A percentile compares a stretch with the other conserved stretches of the same genome.
Conservation (phyloP, 2,888 invertebrate species). For the Drosophila birchii region DNA sequence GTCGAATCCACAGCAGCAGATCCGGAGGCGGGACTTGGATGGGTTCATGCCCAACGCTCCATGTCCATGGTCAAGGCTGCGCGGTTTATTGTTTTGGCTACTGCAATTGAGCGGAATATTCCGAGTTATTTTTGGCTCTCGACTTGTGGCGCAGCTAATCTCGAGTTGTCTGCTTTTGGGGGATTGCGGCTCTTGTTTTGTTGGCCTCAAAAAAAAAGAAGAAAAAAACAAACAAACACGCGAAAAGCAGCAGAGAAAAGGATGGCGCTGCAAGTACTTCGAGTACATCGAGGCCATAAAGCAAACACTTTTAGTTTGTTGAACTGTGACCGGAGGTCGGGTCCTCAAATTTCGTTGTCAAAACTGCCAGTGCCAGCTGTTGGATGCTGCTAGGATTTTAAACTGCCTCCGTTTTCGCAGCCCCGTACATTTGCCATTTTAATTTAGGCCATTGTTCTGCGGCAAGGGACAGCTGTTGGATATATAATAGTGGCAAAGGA, state of each 20-base stretch:
- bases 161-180: conserved; percentile 65
- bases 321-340: conserved; percentile 64
- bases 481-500: conserved; percentile 15
- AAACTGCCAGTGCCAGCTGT: conserved; percentile 54
- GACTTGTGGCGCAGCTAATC: conserved; percentile 71
- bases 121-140: conserved; percentile 69
- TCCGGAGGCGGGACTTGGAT: conserved; percentile 29
- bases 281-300: conserved; percentile 67
- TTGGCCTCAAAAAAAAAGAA: conserved; percentile 16
- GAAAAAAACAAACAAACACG: conserved; percentile 1
- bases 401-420: conserved; percentile 13
- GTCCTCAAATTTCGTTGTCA: conserved; percentile 70
- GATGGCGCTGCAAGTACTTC: conserved; percentile 44
- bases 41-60: conserved; percentile 47
- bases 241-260: conserved; percentile 2
- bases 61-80: conserved; percentile 72
- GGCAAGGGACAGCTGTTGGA: conserved; percentile 24
- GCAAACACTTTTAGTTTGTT: conserved; percentile 78
- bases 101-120: conserved; percentile 68
- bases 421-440: conserved; percentile 26
- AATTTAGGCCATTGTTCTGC: conserved; percentile 35
- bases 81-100: conserved; percentile 63
- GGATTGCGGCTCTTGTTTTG: conserved; percentile 53
- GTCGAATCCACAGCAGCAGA: conserved; percentile 22
- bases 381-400: conserved; percentile 38